Base-by-base conservation (phyloP, 2,113 vertebrate species). In the Turnix velox region DNA sequence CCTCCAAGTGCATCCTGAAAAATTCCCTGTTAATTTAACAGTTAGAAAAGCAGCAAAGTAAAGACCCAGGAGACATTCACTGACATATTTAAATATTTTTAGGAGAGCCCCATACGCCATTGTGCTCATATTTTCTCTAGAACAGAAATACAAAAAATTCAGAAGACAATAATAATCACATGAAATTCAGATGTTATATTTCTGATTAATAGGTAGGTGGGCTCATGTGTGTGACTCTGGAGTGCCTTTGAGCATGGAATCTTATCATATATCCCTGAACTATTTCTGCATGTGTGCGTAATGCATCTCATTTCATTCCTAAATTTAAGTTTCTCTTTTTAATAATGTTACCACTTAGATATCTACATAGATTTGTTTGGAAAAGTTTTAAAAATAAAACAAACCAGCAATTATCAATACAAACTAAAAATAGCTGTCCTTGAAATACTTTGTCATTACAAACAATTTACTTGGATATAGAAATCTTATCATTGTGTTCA, bases 1-100 rank as follows among this genome's bases (percentile, higher is more conserved):
- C 87, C 95, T 88, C 88, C 84, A 61, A 46, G 73, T 87, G 85
- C 80, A 82, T 90, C 67, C 88, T 68, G 79, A 65, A 71, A 94
- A 85, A 74, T 91, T 55, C 79, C 51, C 57, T 54, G 17, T 69
- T 91, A 66, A 87, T 94, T 80, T 89, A 79, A 69, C 84, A 69
- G 67, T 89, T 72, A 59, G 37, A 62, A 51, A 76, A 87, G 78
- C 79, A 80, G 92, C 42, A 87, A 90, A 84, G 71, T 83, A 55
- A 88, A 84, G 57, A 89, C 49, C 31, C 46, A 30, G 37, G 51
- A 89, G 61, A 80, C 24, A 17, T 79, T 59, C 69, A 23, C 0
- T 67, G 58, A 18, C 72, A 52, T 77, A 69, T 85, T 87, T 58
- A 90, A 92, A 73, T 40, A 68, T 84, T 84, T 90, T 86, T 62